These are phyloP conservation scores for Electrona antarctica DNA, from an alignment of 2,113 vertebrate genomes.

Conservation along the genomic window DNA sequence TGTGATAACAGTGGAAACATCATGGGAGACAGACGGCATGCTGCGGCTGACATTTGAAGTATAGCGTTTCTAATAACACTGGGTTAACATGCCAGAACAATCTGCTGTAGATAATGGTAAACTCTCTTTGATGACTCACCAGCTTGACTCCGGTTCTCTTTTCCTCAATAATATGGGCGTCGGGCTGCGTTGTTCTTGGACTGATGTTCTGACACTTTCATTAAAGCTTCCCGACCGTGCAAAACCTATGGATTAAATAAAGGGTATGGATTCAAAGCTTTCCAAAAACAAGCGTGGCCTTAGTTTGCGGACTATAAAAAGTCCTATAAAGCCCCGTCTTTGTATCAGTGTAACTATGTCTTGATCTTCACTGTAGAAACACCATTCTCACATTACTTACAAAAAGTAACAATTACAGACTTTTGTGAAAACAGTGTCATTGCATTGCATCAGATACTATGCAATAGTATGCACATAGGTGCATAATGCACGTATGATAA, in stretches of 20 bases:
- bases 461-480: too few relatives aligned
- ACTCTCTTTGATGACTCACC: slow-evolving; percentile 63
- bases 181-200: slow-evolving; percentile 20
- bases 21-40: slow-evolving; percentile 23
- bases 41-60: slow-evolving; percentile 46
- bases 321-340: too few relatives aligned
- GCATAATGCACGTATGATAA: too few relatives aligned
- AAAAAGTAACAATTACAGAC: too few relatives aligned
- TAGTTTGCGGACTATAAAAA: too few relatives aligned
- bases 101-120: slow-evolving; percentile 34
- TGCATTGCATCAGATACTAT: too few relatives aligned
- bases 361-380: too few relatives aligned
- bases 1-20: slow-evolving; percentile 1
- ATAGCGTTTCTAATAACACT: slow-evolving; percentile 45
- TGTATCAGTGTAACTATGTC: too few relatives aligned
- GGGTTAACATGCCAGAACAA: slow-evolving; percentile 61
- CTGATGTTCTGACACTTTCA: slow-evolving; percentile 34
- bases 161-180: slow-evolving; percentile 39
- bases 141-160: slow-evolving; percentile 25
- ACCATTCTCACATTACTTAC: too few relatives aligned
- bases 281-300: neutral
- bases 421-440: too few relatives aligned
- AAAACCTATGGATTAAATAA: slow-evolving; percentile 12
- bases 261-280: slow-evolving; percentile 6
- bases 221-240: slow-evolving; percentile 24